Percentiles rank a stretch among this genome's conserved stretches.
Conservation (phyloP, 2,888 invertebrate species). For the Melitaea athalia region DNA sequence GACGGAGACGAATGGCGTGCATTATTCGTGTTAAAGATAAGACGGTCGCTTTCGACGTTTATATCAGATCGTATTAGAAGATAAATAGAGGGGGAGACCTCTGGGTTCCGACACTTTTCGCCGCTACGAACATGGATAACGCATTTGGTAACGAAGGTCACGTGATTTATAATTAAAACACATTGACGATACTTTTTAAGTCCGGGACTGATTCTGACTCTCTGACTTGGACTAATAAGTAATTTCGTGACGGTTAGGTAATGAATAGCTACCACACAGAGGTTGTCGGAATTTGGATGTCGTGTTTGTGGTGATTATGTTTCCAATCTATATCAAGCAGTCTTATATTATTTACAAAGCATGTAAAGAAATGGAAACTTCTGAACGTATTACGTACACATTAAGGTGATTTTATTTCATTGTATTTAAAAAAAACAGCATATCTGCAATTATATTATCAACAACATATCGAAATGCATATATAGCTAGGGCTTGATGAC, state of each 20-base stretch:
- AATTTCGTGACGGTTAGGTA: too few species aligned
- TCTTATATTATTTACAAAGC: too few species aligned
- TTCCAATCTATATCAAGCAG: too few species aligned
- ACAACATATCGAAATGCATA: conserved; percentile 7
- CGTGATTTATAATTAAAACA: conserved; percentile 1
- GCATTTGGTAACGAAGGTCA: conserved; percentile 1
- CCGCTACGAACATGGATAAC: background rate
- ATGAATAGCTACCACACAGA: too few species aligned
- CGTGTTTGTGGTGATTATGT: too few species aligned
- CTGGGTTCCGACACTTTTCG: conserved; percentile 9
- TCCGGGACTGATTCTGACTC: background rate
- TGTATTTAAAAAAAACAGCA: background rate
- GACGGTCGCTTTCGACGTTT: conserved; percentile 64
- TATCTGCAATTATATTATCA: conserved; percentile 21
- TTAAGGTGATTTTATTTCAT: too few species aligned
- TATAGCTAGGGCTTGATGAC: conserved; percentile 21
- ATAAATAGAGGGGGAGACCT: conserved; percentile 38
- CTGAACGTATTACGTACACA: too few species aligned
- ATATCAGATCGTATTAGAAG: conserved; percentile 62
- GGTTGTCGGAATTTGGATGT: too few species aligned
- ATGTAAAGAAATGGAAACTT: too few species aligned
- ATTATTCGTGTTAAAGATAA: conserved; percentile 68
- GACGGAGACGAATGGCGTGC: conserved; percentile 65
- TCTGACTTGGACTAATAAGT: too few species aligned
- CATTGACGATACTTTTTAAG: background rate